Evolutionary conservation across 2,888 invertebrate genomes (phyloP).

Genomic region (Tenthredo notha): DNA sequence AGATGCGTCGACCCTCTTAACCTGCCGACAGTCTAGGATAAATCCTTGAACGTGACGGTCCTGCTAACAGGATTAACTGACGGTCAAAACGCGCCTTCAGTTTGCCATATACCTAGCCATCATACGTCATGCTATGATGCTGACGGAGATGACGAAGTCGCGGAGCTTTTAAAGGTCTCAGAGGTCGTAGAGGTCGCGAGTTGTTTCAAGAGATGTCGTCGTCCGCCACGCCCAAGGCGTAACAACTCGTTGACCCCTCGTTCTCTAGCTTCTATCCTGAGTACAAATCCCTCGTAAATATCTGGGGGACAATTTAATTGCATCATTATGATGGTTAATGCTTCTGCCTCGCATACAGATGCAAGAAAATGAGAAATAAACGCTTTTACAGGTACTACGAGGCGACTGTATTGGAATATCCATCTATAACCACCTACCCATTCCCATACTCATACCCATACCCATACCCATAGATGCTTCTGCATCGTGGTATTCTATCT

Average conservation of each 20-base stretch:
- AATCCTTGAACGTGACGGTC: constrained; percentile 69
- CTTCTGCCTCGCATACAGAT: not conserved
- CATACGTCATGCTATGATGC: constrained; percentile 29
- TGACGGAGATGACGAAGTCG: constrained; percentile 42
- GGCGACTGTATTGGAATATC: not conserved
- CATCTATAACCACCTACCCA: not conserved
- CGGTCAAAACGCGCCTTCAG: constrained; percentile 35
- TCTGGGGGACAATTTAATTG: constrained; percentile 27
- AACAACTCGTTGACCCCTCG: constrained; percentile 37
- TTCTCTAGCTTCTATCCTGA: not conserved
- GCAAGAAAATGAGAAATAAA: not conserved
- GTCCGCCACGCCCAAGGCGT: constrained; percentile 18
- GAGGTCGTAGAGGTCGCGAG: constrained; percentile 36
- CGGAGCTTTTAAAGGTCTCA: not conserved
- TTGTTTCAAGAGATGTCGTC: not conserved
- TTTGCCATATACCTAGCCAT: constrained; percentile 24
- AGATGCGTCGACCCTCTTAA: constrained; percentile 61
- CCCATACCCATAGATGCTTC: not conserved
- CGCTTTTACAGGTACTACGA: not conserved
- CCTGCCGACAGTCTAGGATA: constrained; percentile 67
- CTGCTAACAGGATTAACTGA: constrained; percentile 69
- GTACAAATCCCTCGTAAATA: constrained; percentile 36
- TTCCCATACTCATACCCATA: not conserved
- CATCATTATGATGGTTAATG: constrained; percentile 33
- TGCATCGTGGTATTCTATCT: not conserved